Evolutionary conservation across 2,113 vertebrate species (phyloP).

Genomic region (Lophura nycthemera): DNA sequence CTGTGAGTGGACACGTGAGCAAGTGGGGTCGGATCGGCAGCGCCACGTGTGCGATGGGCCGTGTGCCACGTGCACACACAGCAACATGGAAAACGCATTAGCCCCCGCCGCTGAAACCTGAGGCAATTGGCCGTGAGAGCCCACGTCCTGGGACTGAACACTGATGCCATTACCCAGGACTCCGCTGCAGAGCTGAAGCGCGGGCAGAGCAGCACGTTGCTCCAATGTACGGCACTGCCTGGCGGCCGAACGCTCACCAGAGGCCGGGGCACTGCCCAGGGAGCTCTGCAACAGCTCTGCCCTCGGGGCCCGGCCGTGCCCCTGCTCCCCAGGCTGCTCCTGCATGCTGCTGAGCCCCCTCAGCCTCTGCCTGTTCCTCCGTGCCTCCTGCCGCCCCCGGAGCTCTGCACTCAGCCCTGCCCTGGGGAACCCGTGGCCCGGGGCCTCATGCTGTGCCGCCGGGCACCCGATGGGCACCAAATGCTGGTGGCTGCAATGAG

Average conservation of each 20-base stretch:
- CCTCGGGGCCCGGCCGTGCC: background rate
- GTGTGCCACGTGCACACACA: background rate
- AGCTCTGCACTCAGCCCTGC: background rate
- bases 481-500: background rate
- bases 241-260: rapidly evolving
- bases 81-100: slow-evolving; percentile 65
- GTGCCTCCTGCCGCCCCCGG: background rate
- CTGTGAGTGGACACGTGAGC: background rate
- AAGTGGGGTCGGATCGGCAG: background rate
- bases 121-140: background rate
- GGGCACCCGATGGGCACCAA: background rate
- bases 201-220: rapidly evolving
- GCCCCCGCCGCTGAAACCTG: slow-evolving; percentile 1
- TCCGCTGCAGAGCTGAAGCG: rapidly evolving
- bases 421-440: background rate
- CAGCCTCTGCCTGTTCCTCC: background rate
- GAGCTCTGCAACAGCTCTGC: background rate
- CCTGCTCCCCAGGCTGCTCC: rapidly evolving
- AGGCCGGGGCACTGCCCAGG: background rate
- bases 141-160: background rate
- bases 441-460: background rate
- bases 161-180: rapidly evolving
- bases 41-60: background rate
- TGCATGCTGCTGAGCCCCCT: background rate
- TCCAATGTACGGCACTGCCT: rapidly evolving